Evolutionary conservation across 2,888 invertebrate genomes (phyloP).

Genomic region (Germaria angustata): DNA sequence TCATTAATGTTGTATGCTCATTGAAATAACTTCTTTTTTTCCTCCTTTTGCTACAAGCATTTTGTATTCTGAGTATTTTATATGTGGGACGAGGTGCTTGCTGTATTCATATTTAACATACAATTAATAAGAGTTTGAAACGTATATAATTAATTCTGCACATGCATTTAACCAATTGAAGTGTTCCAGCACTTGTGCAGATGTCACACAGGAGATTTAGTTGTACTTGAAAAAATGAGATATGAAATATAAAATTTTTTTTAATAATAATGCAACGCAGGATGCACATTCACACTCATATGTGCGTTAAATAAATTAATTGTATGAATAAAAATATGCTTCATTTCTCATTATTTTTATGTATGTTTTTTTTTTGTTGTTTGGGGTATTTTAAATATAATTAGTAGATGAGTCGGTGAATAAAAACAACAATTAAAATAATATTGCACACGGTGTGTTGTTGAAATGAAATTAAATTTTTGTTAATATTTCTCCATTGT

Average conservation of each 20-base stretch:
- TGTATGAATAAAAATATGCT: constrained; percentile 40
- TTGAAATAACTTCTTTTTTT: constrained; percentile 17
- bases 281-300: not conserved
- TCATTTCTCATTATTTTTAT: constrained; percentile 51
- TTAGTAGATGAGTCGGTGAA: constrained; percentile 41
- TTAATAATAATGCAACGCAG: not conserved
- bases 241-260: constrained; percentile 40
- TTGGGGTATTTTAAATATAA: constrained; percentile 48
- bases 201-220: constrained; percentile 69
- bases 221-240: constrained; percentile 71
- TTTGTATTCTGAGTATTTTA: not conserved
- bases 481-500: constrained; percentile 29
- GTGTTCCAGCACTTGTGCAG: constrained; percentile 64
- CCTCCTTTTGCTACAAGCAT: not conserved
- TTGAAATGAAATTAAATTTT: constrained; percentile 25
- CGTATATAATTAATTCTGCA: constrained; percentile 64
- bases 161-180: constrained; percentile 66
- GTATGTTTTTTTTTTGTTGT: constrained; percentile 11
- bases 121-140: constrained; percentile 38
- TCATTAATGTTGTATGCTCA: constrained; percentile 24
- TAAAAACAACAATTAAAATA: constrained; percentile 3
- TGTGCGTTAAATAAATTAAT: not conserved
- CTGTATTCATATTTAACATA: not conserved
- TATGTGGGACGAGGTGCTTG: not conserved
- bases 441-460: not conserved